Base-by-base conservation (phyloP, 2,797 vertebrate genomes). In the Benthosema pterotum region DNA sequence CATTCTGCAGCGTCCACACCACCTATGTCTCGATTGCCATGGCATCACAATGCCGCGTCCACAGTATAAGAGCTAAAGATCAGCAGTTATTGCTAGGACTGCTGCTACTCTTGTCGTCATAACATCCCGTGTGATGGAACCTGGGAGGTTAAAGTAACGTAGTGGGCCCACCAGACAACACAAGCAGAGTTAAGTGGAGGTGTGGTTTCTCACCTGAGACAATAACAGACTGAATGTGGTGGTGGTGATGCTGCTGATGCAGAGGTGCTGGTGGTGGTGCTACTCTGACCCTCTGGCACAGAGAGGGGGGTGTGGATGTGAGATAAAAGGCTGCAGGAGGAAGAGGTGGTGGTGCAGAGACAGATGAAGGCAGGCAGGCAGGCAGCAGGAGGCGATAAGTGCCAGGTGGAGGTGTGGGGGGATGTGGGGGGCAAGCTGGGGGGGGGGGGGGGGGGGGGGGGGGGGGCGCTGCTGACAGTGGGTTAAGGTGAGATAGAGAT, bases 401-500 rank as follows among this genome's bases (percentile, higher is more conserved):
- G 71, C 19, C 32, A 38, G 32, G 32, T 7, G 32, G 32, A 38
- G 32, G 32, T 38, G n/a, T n/a, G n/a, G 28, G 12, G 42, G 42
- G 17, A n/a, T 2, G 18, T n/a, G 19, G 22, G 60, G 52, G 47
- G n/a, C n/a, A n/a, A n/a, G n/a, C n/a, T n/a, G n/a, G n/a, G 68
- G 72, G 75, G 67, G 71, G 65, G 57, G 52, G 65, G 2, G 3
- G 71, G 14, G 6, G 28, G 16, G 22, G 60, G 2, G n/a, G 68
- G 65, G 70, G 52, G 49, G 65, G 75, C 85, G 87, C 67, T 79
- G 85, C 82, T 88, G 88, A 89, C 84, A 83, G 80, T 43, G 62
- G 80, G 62, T 79, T 80, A 83, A 83, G 83, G 79, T 81, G 79
- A 77, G 74, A 78, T 64, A 77, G 68, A 85, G 84, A 88, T 86